Percentiles rank a stretch among this genome's conserved stretches.
phyloP scores from a whole-genome alignment of 1,140 invertebrate species.

The Drosophila guanche region DNA sequence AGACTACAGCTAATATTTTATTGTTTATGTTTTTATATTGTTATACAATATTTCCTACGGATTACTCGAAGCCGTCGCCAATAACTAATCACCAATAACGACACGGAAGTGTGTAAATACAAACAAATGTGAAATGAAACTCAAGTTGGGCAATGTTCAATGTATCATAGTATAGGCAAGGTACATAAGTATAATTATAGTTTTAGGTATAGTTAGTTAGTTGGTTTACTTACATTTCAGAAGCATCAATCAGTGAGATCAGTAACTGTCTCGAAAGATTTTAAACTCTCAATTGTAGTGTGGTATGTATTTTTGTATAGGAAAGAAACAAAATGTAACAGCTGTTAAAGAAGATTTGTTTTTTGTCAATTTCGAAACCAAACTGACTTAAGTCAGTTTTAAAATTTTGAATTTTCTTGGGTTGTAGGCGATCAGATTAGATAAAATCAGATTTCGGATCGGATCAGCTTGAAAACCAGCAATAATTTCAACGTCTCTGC shows the following conservation, averaged over 20 bases:
- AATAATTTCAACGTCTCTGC: constrained; percentile 56
- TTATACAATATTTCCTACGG: constrained; percentile 45
- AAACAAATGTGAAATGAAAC: constrained; percentile 42
- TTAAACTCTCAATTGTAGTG: constrained; percentile 75
- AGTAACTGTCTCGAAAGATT: constrained; percentile 71
- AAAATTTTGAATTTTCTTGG: constrained; percentile 10
- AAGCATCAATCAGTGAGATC: constrained; percentile 75
- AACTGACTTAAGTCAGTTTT: constrained; percentile 46
- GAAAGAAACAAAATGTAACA: constrained; percentile 76
- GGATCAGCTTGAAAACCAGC: constrained; percentile 53
- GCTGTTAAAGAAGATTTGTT: constrained; percentile 66
- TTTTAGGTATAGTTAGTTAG: constrained; percentile 27
- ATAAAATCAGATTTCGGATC: too few species aligned
- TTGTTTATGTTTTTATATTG: constrained; percentile 32
- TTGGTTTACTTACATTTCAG: constrained; percentile 75
- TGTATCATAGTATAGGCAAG: constrained; percentile 14
- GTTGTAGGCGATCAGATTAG: constrained; percentile 3
- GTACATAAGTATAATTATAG: constrained; percentile 31
- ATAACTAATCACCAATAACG: constrained; percentile 20
- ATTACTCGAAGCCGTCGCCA: constrained; percentile 14
- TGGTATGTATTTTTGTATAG: constrained; percentile 66
- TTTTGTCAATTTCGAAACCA: constrained; percentile 54
- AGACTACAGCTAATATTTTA: constrained; percentile 46
- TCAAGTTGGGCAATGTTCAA: constrained; percentile 26
- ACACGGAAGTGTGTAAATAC: constrained; percentile 10